Evolutionary conservation across 2,888 invertebrate species (phyloP).

Genomic region (Agrypnus murinus): DNA sequence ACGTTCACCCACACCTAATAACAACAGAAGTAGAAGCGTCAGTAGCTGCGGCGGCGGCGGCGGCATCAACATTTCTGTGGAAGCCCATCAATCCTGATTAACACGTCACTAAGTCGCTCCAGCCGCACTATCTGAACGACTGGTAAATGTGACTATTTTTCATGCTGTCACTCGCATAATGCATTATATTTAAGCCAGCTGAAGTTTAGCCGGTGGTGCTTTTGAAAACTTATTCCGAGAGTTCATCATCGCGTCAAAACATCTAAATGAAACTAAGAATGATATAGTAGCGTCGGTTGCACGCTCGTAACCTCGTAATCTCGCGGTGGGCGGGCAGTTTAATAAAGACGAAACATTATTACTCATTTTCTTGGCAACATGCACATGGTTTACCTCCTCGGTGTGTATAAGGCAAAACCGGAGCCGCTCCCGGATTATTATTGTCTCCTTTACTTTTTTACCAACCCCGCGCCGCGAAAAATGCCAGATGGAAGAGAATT

Average conservation of each 20-base stretch:
- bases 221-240: slow-evolving; percentile 53
- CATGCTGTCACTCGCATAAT: slow-evolving; percentile 66
- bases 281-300: slow-evolving; percentile 51
- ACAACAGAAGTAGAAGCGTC: background rate
- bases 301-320: slow-evolving; percentile 50
- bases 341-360: slow-evolving; percentile 52
- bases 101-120: slow-evolving; percentile 60
- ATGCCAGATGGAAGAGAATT: slow-evolving; percentile 14
- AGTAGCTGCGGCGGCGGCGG: background rate
- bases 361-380: slow-evolving; percentile 46
- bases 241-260: slow-evolving; percentile 55
- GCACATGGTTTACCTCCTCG: slow-evolving; percentile 37
- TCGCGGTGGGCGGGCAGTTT: slow-evolving; percentile 51
- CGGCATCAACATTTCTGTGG: slow-evolving; percentile 16
- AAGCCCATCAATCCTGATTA: slow-evolving; percentile 66
- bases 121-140: slow-evolving; percentile 59
- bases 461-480: background rate
- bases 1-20: slow-evolving; percentile 34
- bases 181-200: slow-evolving; percentile 60
- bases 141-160: slow-evolving; percentile 66
- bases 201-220: slow-evolving; percentile 57
- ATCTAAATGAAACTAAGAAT: slow-evolving; percentile 53
- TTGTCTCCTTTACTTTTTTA: slow-evolving; percentile 1
- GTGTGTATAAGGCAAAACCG: slow-evolving; percentile 17
- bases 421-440: slow-evolving; percentile 27